Conservation (phyloP, 2,888 invertebrate species). For the Linnaemya vulpina region DNA sequence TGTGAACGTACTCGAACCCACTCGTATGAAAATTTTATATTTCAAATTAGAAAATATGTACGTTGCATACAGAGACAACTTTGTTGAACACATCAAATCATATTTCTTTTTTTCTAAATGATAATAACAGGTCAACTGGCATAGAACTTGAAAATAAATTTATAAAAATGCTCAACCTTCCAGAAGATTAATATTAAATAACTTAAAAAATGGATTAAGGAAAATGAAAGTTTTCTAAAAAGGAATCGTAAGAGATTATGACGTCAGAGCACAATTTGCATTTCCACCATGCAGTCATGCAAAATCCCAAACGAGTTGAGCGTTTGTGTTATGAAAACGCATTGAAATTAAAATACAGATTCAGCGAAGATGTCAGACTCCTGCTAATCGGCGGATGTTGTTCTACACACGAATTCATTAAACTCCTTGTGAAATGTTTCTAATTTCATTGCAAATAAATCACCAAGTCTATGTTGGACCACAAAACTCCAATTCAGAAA, state of each 20-base stretch:
- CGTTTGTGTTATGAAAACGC: too few relatives aligned
- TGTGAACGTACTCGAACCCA: background rate
- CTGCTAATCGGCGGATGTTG: too few relatives aligned
- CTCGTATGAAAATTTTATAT: slow-evolving; percentile 20
- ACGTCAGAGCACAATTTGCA: background rate
- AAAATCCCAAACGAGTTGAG: too few relatives aligned
- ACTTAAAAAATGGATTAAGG: background rate
- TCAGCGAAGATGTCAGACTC: too few relatives aligned
- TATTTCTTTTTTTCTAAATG: background rate
- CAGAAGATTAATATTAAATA: slow-evolving; percentile 1
- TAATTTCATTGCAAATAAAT: too few relatives aligned
- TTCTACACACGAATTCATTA: too few relatives aligned
- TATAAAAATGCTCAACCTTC: background rate
- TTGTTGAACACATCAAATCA: slow-evolving; percentile 26
- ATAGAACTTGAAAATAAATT: slow-evolving; percentile 29
- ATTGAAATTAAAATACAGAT: too few relatives aligned
- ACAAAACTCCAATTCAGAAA: too few relatives aligned
- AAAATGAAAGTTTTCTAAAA: background rate
- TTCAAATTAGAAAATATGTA: slow-evolving; percentile 15
- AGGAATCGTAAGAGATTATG: background rate
- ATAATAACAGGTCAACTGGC: slow-evolving; percentile 57
- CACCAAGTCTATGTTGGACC: too few relatives aligned
- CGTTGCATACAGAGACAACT: slow-evolving; percentile 8
- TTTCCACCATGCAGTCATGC: background rate
- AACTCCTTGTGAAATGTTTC: too few relatives aligned